phyloP scores from a whole-genome alignment of 2,113 vertebrate genomes.

The Emydura subglobosa region DNA sequence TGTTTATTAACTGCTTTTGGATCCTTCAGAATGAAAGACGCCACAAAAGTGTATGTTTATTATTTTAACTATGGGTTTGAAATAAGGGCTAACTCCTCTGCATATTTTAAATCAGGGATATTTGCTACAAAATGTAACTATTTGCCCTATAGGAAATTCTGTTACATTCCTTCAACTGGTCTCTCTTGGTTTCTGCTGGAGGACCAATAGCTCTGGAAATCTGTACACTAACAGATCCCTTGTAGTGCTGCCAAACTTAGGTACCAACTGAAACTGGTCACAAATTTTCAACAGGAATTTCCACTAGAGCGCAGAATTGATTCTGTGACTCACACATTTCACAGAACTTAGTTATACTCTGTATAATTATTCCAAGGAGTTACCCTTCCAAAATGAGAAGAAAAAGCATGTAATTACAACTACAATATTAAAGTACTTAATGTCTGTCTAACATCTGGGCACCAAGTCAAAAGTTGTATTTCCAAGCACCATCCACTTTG shows the following conservation, averaged over 20 bases:
- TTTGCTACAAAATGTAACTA: background rate
- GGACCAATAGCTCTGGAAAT: background rate
- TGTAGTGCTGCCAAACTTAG: conserved; percentile 13
- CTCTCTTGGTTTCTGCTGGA: background rate
- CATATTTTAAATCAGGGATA: background rate
- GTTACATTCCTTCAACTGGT: background rate
- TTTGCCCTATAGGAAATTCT: conserved; percentile 44
- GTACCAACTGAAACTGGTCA: conserved; percentile 38
- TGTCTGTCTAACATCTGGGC: conserved; percentile 64
- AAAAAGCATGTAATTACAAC: conserved; percentile 62
- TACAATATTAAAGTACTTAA: conserved; percentile 65
- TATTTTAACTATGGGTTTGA: background rate
- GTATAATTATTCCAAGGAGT: conserved; percentile 56
- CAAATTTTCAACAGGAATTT: conserved; percentile 21
- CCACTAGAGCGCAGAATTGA: conserved; percentile 44
- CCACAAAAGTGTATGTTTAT: background rate
- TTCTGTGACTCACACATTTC: conserved; percentile 64
- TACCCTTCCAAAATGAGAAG: conserved; percentile 67
- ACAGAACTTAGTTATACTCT: conserved; percentile 59
- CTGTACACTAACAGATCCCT: background rate
- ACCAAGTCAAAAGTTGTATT: conserved; percentile 46
- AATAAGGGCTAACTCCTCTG: background rate
- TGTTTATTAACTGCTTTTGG: background rate
- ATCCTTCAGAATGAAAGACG: background rate
- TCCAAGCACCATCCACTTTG: background rate